Evolutionary conservation across 2,113 vertebrate species (phyloP), one percentile per base, ranked within the genome.

Genomic region (Ascaphus truei): DNA sequence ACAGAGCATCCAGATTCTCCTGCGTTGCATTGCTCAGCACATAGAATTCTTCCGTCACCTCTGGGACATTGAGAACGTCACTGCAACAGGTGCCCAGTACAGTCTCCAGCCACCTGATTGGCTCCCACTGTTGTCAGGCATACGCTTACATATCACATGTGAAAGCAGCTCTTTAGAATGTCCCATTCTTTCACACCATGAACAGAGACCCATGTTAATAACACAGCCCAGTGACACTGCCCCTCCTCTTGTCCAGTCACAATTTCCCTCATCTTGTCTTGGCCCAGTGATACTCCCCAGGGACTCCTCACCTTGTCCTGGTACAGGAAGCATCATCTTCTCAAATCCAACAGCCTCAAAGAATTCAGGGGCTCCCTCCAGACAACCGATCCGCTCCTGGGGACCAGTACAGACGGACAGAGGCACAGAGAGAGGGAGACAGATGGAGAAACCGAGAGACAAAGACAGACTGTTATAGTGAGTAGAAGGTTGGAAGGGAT

Each of bases 321-420:
- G 82, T 3, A 94, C 71, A 1, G 89, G 85, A 3, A 96, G 74
- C 10, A 77, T 79, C 12, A 72, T 48, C 56, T 83, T 93, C 65
- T 85, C 89, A 81, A 99, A 99, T 0, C 92, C 95, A 1, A 97
- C 11, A 4, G 96, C 92, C 78, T 94, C 86, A 51, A 98, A 87
- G 77, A 94, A 99, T 73, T 88, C 92, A 22, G 89, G 86, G 5
- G 77, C 80, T 13, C 96, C 96, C 68, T 98, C 95, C 31, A 98
- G 76, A 72, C 80, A 83, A 67, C 72, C 84, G 10, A 99, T 90
- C 72, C 93, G 95, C 76, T 99, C 96, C 96, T 97, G 56, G 31
- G n/a, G 56, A 39, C n/a, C 2, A 20, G 36, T 53, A 30, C 20
- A 3, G 11, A 3, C 10, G 4, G 23, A 62, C 26, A 27, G 6